Evolutionary conservation across 2,797 vertebrate genomes (phyloP), one percentile per base, ranked within the genome.

Genomic region (Catamblyrhynchus diadema): DNA sequence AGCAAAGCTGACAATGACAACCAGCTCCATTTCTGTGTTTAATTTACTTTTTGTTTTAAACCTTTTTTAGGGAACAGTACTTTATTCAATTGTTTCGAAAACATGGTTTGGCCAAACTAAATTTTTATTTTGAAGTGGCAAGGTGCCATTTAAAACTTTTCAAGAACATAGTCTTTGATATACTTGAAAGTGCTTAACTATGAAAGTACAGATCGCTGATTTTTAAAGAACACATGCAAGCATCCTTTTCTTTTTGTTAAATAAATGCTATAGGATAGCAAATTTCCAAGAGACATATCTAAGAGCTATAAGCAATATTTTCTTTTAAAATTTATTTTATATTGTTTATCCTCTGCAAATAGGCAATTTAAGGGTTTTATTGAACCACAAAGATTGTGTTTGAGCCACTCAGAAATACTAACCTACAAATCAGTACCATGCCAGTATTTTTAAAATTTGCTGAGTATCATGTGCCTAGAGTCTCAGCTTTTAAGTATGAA

Each of bases 141-240:
- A 94, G 27, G 81, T 81, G 54, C 13, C 45, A 86, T 78, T 96
- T 87, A 87, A 95, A 93, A 14, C 51, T 84, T 92, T 69, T 90
- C 51, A 82, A 90, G 41, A 65, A 25, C n/a, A 78, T 80, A 83
- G 32, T 47, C 51, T 86, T 91, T 91, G 54, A 78, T 44, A 54
- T 75, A 32, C 22, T 86, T 91, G 77, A 48, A 86, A 45, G 48
- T 56, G 27, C 20, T 90, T 96, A 90, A 77, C 94, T 90, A 90
- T 54, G 27, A 93, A 92, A 69, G 64, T 14, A 54, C 41, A 77
- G 37, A 33, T 6, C 3, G 22, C n/a, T 88, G 35, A 60, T 83
- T 96, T 92, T 86, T 84, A 81, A 88, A 61, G 20, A 35, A 73
- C 17, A 45, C 5, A n/a, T 82, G 22, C 25, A 93, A 77, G 8